Base-by-base conservation (phyloP, 2,888 invertebrate genomes). In the Drosophila tanythrix region DNA sequence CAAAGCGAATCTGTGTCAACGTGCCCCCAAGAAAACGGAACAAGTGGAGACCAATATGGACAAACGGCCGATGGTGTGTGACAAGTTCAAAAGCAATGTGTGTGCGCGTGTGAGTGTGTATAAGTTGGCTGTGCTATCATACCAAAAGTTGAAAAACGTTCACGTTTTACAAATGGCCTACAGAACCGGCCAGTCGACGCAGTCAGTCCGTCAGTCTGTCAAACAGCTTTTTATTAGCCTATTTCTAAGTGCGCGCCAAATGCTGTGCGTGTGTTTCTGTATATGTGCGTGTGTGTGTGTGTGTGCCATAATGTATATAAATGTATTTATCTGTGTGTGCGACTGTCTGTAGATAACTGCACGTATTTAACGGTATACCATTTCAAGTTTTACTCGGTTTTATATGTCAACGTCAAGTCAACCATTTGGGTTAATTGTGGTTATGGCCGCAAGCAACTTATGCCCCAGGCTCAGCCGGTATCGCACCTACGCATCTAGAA, bases 351-450 rank as follows among this genome's bases (percentile, higher is more conserved):
- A 46, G 70, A 62, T 83, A 77, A 76, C 76, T 76, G 78, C 81
- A 79, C 79, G 81, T 78, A 75, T 79, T 89, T 91, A 90, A 90
- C 91, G 91, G 91, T 78, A 79, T 84, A 82, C 78, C 71, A 71
- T 73, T 78, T 80, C 76, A 74, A 76, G 79, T 79, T 85, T 80
- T 65, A 79, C 68, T 69, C 62, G 43, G 68, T 53, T 76, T 68
- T 78, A 57, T 76, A 53, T 80, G 76, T 76, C 72, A 68, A 65
- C 46, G 50, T 51, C 53, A 36, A 58, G 48, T 40, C 57, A 59
- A 35, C 56, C 76, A 80, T 70, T 65, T 80, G 76, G 72, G 82
- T 72, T 79, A 70, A 67, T 79, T 75, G 59, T 79, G 67, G 27
- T 46, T 59, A 36, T 46, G 29, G 64, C 67, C 53, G n/a, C 33